phyloP scores from a whole-genome alignment of 2,888 invertebrate species.

The Crematogaster levior region DNA sequence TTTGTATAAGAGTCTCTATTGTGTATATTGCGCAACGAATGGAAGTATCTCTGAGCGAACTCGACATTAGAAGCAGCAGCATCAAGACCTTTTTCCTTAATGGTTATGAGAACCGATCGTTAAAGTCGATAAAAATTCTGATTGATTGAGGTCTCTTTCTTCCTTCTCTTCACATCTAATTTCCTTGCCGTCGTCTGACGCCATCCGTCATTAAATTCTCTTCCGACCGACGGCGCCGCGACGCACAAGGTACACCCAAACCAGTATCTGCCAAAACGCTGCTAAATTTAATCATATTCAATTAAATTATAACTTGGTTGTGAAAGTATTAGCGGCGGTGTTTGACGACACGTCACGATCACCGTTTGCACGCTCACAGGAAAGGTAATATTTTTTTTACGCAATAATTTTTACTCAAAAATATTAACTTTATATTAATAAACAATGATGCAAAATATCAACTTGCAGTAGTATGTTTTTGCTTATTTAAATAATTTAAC shows the following conservation, averaged over 20 bases:
- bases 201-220: slow-evolving; percentile 62
- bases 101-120: slow-evolving; percentile 58
- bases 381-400: neutral
- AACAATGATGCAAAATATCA: neutral
- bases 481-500: neutral
- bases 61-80: slow-evolving; percentile 16
- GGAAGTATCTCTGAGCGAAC: slow-evolving; percentile 46
- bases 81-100: slow-evolving; percentile 27
- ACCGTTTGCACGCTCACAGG: neutral
- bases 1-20: slow-evolving; percentile 21
- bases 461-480: neutral
- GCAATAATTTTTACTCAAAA: neutral
- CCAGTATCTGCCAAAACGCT: slow-evolving; percentile 62
- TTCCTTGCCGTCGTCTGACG: slow-evolving; percentile 42
- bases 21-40: slow-evolving; percentile 34
- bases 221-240: slow-evolving; percentile 53
- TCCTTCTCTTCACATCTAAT: slow-evolving; percentile 53
- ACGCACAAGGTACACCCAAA: slow-evolving; percentile 34
- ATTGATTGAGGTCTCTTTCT: slow-evolving; percentile 66
- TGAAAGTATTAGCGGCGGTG: neutral
- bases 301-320: slow-evolving; percentile 32
- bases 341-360: neutral
- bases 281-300: slow-evolving; percentile 63
- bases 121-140: slow-evolving; percentile 72
- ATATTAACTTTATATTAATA: neutral